Percentiles rank a stretch among this genome's conserved stretches.
phyloP scores from a whole-genome alignment of 2,113 vertebrate species.

The Macaca mulatta region DNA sequence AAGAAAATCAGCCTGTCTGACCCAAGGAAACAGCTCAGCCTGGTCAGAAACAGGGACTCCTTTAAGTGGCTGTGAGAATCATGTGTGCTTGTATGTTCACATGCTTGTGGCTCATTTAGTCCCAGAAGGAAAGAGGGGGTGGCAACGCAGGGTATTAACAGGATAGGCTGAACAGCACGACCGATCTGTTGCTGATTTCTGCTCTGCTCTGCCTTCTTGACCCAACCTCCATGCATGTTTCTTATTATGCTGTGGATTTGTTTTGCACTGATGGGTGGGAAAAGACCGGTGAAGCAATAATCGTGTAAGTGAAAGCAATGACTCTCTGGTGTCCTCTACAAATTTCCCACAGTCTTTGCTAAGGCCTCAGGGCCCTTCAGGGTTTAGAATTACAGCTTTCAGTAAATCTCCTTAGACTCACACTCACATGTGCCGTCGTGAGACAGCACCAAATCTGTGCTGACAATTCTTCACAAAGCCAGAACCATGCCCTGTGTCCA shows the following conservation, averaged over 20 bases:
- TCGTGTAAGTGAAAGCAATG: constrained; percentile 21
- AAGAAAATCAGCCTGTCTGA: not conserved
- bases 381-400: constrained; percentile 52
- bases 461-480: not conserved
- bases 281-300: constrained; percentile 66
- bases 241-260: constrained; percentile 45
- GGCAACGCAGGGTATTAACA: not conserved
- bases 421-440: not conserved
- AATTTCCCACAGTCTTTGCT: constrained; percentile 67
- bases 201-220: not conserved
- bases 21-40: not conserved
- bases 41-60: not conserved
- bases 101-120: not conserved
- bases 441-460: not conserved
- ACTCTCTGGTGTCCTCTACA: constrained; percentile 35
- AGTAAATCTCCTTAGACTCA: constrained; percentile 49
- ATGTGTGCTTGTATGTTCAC: not conserved
- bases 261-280: constrained; percentile 50
- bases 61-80: not conserved
- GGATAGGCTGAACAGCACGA: not conserved
- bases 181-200: not conserved
- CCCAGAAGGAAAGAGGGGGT: not conserved
- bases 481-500: not conserved
- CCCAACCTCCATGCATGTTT: constrained; percentile 52
- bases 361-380: constrained; percentile 42